Evolutionary conservation across 2,888 invertebrate species (phyloP), one percentile per base, ranked within the genome.

Genomic region (Oligia fasciuncula): DNA sequence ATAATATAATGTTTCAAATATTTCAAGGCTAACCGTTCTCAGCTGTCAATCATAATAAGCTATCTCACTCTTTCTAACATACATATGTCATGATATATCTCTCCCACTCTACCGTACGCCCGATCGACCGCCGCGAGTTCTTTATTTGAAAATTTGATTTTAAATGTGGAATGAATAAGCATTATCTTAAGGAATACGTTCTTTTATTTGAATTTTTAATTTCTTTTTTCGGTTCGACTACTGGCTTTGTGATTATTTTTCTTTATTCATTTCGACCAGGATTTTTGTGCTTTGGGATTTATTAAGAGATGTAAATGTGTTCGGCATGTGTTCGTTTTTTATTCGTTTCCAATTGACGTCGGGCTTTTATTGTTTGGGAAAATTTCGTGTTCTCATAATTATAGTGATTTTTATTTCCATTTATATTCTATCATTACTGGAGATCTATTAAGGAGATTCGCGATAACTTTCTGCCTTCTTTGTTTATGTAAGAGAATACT

Each of bases 1-100:
- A 95, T 96, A 96, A 96, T 97, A 96, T 96, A 96, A 97, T 96
- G 97, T 96, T 97, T 96, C 96, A 96, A 97, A 96, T 97, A 97
- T 97, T 97, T 96, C 97, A 97, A 97, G 97, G 97, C 95, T 96
- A 96, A 96, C 96, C 96, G 96, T 96, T 96, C 96, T 96, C 95
- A 97, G 96, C 97, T 97, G 97, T 97, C 97, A 97, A 97, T 97
- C 97, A 97, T 97, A 96, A 96, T 96, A 96, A 95, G 95, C 94
- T 95, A 94, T 94, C 94, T 91, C 91, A 96, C 96, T 95, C 94
- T 92, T 90, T 96, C 95, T 90, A 90, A 91, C 93, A 89, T 92
- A 93, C 92, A 91, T 91, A 91, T 91, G 90, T 89, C 87, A 82
- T 87, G 89, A 87, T 94, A 91, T 87, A 79, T 91, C 91, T 88